These are phyloP conservation scores for Pogona vitticeps DNA, from an alignment of 2,113 vertebrate species.

Conservation along the genomic window DNA sequence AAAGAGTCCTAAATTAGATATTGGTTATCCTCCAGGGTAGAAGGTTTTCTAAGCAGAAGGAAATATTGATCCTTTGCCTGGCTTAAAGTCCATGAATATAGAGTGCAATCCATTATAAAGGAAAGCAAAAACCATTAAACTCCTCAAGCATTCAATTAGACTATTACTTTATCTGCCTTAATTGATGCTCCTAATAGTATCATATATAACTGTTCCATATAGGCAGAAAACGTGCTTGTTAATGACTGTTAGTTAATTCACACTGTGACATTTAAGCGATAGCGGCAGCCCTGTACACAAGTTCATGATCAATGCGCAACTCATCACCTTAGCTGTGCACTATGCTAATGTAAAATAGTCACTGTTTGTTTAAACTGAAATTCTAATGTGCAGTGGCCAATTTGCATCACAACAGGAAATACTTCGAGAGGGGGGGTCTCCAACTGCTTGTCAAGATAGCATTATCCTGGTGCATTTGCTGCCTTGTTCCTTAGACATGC, in stretches of 20 bases:
- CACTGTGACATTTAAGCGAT: conserved; percentile 41
- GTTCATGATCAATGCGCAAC: conserved; percentile 29
- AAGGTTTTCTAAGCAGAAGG: conserved; percentile 66
- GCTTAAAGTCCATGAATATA: conserved; percentile 59
- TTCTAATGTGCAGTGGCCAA: background rate
- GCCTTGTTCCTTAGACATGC: background rate
- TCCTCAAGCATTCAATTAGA: conserved; percentile 72
- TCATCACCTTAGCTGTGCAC: background rate
- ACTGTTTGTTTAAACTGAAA: background rate
- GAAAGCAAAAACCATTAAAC: conserved; percentile 71
- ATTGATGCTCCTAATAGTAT: conserved; percentile 75
- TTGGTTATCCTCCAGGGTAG: conserved; percentile 65
- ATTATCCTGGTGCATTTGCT: background rate
- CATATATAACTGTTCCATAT: conserved; percentile 72
- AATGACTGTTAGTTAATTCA: conserved; percentile 64
- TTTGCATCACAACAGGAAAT: background rate
- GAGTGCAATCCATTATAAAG: conserved; percentile 69
- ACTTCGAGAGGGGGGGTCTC: background rate
- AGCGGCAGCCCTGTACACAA: conserved; percentile 24
- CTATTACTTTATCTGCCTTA: conserved; percentile 78
- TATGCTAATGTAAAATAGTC: conserved; percentile 9
- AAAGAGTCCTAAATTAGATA: conserved; percentile 67
- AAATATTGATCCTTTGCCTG: conserved; percentile 73
- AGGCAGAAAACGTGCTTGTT: conserved; percentile 62
- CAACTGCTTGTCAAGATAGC: background rate